Evolutionary conservation across 1,140 invertebrate genomes (phyloP).

Genomic region (Drosophila varians): DNA sequence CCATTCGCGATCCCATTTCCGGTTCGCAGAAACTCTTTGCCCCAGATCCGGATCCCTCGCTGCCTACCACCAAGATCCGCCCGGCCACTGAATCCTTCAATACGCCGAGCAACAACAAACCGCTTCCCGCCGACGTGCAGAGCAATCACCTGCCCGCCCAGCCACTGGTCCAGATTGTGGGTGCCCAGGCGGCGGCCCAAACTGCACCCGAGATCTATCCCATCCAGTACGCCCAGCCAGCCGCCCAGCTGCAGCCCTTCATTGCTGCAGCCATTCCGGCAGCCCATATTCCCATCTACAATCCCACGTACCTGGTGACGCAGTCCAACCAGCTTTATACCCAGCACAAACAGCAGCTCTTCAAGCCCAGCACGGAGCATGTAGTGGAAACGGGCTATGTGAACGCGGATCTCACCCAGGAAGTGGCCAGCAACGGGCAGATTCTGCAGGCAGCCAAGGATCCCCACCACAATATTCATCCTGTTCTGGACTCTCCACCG

Average conservation of each 20-base stretch:
- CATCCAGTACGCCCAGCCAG: slow-evolving; percentile 64
- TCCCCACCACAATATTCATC: slow-evolving; percentile 74
- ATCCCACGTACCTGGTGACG: slow-evolving; percentile 81
- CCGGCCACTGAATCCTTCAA: slow-evolving; percentile 83
- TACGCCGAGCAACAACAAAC: slow-evolving; percentile 84
- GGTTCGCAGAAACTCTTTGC: slow-evolving; percentile 84
- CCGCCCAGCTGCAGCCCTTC: slow-evolving; percentile 52
- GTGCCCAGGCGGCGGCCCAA: slow-evolving; percentile 61
- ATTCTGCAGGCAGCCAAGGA: slow-evolving; percentile 81
- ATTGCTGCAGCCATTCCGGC: slow-evolving; percentile 56
- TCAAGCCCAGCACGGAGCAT: slow-evolving; percentile 67
- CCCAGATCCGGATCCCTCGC: slow-evolving; percentile 84
- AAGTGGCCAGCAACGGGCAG: slow-evolving; percentile 81
- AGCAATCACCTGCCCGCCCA: slow-evolving; percentile 74
- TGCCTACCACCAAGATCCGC: slow-evolving; percentile 82
- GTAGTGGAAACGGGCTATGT: slow-evolving; percentile 69
- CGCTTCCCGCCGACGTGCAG: slow-evolving; percentile 74
- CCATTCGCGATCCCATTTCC: slow-evolving; percentile 76
- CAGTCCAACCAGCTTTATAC: slow-evolving; percentile 80
- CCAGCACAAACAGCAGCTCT: slow-evolving; percentile 80
- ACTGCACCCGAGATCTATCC: slow-evolving; percentile 71
- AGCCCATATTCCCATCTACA: slow-evolving; percentile 77
- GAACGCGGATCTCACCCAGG: slow-evolving; percentile 75
- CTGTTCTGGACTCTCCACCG: slow-evolving; percentile 63
- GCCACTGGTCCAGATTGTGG: slow-evolving; percentile 73